These are phyloP conservation scores for Rhincodon typus DNA, from an alignment of 2,797 vertebrate species.

Conservation along the genomic window DNA sequence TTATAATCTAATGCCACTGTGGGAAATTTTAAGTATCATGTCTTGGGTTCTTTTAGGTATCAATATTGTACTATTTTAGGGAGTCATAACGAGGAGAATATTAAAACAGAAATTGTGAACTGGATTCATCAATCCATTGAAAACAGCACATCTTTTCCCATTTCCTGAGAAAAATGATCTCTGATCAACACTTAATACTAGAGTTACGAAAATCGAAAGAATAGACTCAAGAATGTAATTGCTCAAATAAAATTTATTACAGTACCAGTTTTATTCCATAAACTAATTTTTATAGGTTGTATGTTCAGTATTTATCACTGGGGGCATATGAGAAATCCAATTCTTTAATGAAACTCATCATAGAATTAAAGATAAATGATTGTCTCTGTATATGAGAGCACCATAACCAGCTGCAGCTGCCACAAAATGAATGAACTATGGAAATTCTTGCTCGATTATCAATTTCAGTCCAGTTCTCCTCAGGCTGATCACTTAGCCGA, in stretches of 20 bases:
- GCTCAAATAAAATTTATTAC: neutral
- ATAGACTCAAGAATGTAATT: constrained; percentile 36
- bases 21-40: constrained; percentile 47
- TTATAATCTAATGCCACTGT: constrained; percentile 50
- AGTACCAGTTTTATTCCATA: neutral
- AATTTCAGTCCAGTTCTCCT: neutral
- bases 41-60: constrained; percentile 41
- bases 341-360: constrained; percentile 16
- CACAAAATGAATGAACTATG: neutral
- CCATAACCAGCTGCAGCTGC: neutral
- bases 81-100: constrained; percentile 48
- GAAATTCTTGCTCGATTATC: neutral
- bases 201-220: constrained; percentile 43
- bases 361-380: neutral
- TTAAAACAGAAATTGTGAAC: constrained; percentile 51
- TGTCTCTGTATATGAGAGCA: neutral
- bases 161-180: constrained; percentile 46
- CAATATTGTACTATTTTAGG: constrained; percentile 47
- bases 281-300: neutral
- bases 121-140: constrained; percentile 50
- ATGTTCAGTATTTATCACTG: neutral
- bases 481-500: neutral
- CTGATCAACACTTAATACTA: constrained; percentile 45
- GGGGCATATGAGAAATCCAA: neutral
- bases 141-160: constrained; percentile 56